A percentile compares a stretch with the other conserved stretches of the same genome.
Evolutionary conservation across 2,797 vertebrate species (phyloP).

Genomic region (Podarcis siculus): DNA sequence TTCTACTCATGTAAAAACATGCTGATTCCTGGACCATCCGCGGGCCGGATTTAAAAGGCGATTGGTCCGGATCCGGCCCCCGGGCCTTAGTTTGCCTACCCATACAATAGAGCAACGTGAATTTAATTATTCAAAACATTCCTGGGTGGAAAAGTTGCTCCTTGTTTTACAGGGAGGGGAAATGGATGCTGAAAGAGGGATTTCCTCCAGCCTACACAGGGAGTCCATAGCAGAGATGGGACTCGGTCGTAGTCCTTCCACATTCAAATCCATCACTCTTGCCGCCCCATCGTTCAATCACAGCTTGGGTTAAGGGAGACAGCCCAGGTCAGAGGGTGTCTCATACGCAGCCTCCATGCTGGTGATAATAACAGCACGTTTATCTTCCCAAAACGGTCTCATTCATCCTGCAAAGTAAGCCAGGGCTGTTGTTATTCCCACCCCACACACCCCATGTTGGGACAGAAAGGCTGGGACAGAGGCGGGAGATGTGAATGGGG

Average conservation of each 20-base stretch:
- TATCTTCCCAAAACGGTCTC: neutral
- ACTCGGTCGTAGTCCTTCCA: neutral
- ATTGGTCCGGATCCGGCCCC: no score
- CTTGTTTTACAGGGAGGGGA: neutral
- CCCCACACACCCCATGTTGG: neutral
- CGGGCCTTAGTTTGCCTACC: no score
- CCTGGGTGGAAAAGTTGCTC: neutral
- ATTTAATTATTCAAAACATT: neutral
- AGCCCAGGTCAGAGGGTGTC: neutral
- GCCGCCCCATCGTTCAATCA: neutral
- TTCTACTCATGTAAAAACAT: no score
- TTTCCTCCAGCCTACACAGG: neutral
- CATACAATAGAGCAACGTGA: neutral
- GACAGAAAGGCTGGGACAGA: no score
- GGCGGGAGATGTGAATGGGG: no score
- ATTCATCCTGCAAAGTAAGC: neutral
- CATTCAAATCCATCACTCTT: neutral
- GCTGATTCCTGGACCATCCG: no score
- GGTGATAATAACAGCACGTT: neutral
- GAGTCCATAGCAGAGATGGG: neutral
- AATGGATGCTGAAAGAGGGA: neutral
- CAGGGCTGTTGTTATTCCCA: neutral
- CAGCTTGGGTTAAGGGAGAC: neutral
- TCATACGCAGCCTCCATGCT: neutral
- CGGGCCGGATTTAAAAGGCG: no score